Evolutionary conservation across 2,113 vertebrate genomes (phyloP), one percentile per base, ranked within the genome.

Genomic region (Gasterosteus nipponicus): DNA sequence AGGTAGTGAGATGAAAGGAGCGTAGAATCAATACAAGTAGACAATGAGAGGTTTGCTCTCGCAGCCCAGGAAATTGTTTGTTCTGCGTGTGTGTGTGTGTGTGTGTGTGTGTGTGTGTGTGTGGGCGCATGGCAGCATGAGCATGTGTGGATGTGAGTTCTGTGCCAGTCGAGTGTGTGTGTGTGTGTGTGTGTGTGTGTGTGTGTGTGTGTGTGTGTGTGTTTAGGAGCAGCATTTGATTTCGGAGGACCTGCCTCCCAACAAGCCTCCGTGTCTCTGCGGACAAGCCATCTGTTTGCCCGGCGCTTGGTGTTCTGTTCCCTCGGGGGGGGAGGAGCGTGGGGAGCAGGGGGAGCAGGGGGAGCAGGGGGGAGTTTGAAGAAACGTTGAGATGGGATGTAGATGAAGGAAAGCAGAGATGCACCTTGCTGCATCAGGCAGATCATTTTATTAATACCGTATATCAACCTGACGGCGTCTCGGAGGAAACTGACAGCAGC

Each of bases 261-360:
- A 91, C 91, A 91, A 91, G 89, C 88, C 81, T 89, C 85, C 83
- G 85, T 89, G 89, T 94, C 92, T 93, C 92, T 91, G 86, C 58
- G 89, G 91, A 93, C 90, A 91, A 92, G 91, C 93, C 94, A 94
- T 94, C 93, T 94, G 94, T 94, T 93, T 92, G 89, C 86, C 86
- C 90, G 91, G 92, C 87, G 90, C 87, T 84, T 88, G 81, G 88
- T 90, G 92, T 92, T 92, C 90, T 88, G 84, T 89, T 93, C 89
- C 93, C 89, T 90, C 87, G 84, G 83, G 80, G 69, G 78, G 22
- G 75, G 78, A 82, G 75, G 78, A 80, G 82, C 60, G 85, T 82
- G 77, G 77, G 80, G 54, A 73, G 65, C 35, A 7, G 57, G 68
- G 44, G 56, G 67, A 67, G 57, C 57, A 67, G 65, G 77, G 77